A percentile compares a stretch with the other conserved stretches of the same genome.
Conservation (phyloP, 2,888 invertebrate species). For the Mythimna loreyi region DNA sequence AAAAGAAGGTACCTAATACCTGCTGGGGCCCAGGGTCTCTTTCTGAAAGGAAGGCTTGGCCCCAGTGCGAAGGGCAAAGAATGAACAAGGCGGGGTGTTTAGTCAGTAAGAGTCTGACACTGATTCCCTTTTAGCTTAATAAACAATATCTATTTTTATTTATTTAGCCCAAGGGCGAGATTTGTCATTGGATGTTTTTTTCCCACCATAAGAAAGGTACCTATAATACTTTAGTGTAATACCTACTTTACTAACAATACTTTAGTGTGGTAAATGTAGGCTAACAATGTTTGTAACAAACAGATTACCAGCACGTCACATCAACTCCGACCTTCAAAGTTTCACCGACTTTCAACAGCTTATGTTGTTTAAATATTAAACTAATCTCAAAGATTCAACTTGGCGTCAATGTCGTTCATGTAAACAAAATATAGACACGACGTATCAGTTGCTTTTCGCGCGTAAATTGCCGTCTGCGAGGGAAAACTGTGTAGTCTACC, state of each 20-base stretch:
- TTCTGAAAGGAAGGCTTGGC: too few relatives aligned
- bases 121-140: too few relatives aligned
- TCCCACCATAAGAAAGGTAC: too few relatives aligned
- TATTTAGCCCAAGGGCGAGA: too few relatives aligned
- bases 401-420: slow-evolving; percentile 31
- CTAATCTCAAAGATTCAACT: slow-evolving; percentile 36
- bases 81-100: too few relatives aligned
- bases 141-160: too few relatives aligned
- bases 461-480: slow-evolving; percentile 23
- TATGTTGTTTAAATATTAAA: slow-evolving; percentile 34
- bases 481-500: slow-evolving; percentile 7
- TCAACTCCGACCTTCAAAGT: slow-evolving; percentile 34
- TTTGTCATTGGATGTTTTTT: too few relatives aligned
- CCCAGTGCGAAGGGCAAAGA: too few relatives aligned
- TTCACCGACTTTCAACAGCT: slow-evolving; percentile 24
- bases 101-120: too few relatives aligned
- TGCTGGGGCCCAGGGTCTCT: too few relatives aligned
- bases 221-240: too few relatives aligned
- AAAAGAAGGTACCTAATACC: neutral
- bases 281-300: slow-evolving; percentile 6
- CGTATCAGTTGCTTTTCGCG: slow-evolving; percentile 30
- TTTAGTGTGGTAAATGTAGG: neutral
- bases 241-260: too few relatives aligned
- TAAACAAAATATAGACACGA: slow-evolving; percentile 17
- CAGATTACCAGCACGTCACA: slow-evolving; percentile 22